These are phyloP conservation scores for Morone saxatilis DNA, from an alignment of 2,113 vertebrate genomes.

Conservation along the genomic window DNA sequence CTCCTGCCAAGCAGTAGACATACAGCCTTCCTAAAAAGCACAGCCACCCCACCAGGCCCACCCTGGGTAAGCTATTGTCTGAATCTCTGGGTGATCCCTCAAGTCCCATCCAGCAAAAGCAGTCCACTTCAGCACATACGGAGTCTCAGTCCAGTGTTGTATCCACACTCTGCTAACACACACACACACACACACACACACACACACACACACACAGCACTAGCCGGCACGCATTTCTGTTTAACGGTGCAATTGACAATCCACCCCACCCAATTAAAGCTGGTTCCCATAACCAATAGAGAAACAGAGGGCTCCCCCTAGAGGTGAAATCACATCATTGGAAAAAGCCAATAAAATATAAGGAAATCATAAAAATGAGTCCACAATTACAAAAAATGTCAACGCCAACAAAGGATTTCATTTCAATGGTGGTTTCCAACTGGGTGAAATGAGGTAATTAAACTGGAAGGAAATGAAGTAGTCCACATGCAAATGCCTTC, in stretches of 20 bases:
- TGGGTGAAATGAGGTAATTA: slow-evolving; percentile 66
- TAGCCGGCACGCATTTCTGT: slow-evolving; percentile 52
- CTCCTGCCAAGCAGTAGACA: slow-evolving; percentile 56
- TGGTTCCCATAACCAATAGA: slow-evolving; percentile 60
- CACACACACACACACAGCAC: slow-evolving; percentile 20
- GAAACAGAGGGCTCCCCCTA: slow-evolving; percentile 85
- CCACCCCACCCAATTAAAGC: slow-evolving; percentile 83
- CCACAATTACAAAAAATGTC: slow-evolving; percentile 53
- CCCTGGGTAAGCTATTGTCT: slow-evolving; percentile 60
- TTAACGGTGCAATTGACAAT: slow-evolving; percentile 80
- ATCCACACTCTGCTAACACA: slow-evolving; percentile 20
- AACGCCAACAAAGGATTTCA: slow-evolving; percentile 58
- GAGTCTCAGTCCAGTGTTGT: slow-evolving; percentile 30
- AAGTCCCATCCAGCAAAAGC: slow-evolving; percentile 60
- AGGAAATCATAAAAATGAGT: slow-evolving; percentile 57
- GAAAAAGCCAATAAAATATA: slow-evolving; percentile 22
- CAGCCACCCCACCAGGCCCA: slow-evolving; percentile 50
- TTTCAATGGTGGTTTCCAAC: slow-evolving; percentile 52
- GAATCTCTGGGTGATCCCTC: slow-evolving; percentile 67
- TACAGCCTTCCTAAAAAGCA: slow-evolving; percentile 55
- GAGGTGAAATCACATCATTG: slow-evolving; percentile 77
- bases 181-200: slow-evolving; percentile 38
- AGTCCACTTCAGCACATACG: slow-evolving; percentile 59
- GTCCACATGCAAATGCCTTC: slow-evolving; percentile 55
- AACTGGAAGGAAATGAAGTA: slow-evolving; percentile 61